These are phyloP conservation scores for Prunella himalayana DNA, from an alignment of 2,113 vertebrate species.

Conservation along the genomic window DNA sequence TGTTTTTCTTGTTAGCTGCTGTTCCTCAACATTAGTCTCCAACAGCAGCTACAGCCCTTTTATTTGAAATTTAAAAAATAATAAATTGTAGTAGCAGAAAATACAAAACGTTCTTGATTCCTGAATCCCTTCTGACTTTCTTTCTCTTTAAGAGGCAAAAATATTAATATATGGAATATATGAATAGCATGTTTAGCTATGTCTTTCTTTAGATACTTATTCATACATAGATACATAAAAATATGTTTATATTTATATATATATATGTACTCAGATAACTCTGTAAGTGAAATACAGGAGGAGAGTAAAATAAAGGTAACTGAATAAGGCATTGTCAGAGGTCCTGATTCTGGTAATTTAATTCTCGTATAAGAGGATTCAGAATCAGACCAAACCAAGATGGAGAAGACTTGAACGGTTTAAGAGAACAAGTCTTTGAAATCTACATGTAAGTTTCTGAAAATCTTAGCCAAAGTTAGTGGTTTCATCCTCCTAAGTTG, in stretches of 20 bases:
- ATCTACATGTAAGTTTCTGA: background rate
- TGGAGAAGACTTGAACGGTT: background rate
- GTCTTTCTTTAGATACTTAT: background rate
- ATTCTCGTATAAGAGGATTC: background rate
- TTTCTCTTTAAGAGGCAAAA: background rate
- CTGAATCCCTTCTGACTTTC: background rate
- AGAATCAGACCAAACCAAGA: background rate
- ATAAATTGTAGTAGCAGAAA: background rate
- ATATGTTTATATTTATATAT: background rate
- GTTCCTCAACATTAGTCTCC: background rate
- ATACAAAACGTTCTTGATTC: background rate
- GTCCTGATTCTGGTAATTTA: background rate
- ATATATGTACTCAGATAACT: background rate
- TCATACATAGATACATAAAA: background rate
- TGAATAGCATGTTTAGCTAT: background rate
- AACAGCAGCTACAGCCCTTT: background rate
- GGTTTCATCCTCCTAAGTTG: background rate
- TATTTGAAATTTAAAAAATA: background rate
- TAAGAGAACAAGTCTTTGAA: constrained; percentile 25
- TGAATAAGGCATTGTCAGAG: background rate
- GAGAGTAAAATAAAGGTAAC: background rate
- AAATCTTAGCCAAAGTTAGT: background rate
- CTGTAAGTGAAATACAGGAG: background rate
- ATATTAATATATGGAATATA: background rate
- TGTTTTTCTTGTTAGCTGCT: background rate